Base-by-base conservation (phyloP, 2,888 invertebrate species). In the Xestoiulus laeticollis region DNA sequence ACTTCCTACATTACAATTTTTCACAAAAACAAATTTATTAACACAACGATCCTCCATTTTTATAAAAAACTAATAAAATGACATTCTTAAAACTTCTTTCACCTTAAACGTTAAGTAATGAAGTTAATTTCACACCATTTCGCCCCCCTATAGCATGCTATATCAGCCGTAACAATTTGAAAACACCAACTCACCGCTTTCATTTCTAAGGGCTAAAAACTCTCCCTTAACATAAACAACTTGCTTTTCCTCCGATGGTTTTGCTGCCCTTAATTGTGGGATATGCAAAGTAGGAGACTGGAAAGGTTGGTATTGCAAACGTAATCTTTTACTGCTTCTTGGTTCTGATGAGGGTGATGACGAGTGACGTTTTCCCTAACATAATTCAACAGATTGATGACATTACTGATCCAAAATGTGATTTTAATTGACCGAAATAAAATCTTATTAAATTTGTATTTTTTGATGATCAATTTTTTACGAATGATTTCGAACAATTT, bases 141-240 rank as follows among this genome's bases (percentile, higher is more conserved):
- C n/a, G n/a, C n/a, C n/a, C n/a, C n/a, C 26, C 2, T 33, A 38
- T 38, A 38, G 3, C 38, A 38, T 85, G 19, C 85, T 19, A 43
- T 8, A 68, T 87, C 26, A 44, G 96, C 96, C 93, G 96, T n/a
- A 68, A 2, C 3, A 22, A 68, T 68, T 26, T 68, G 3, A 22
- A 68, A 68, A 68, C 26, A 14, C 84, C n/a, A 5, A 96, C 89
- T 96, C 94, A 90, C 97, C 97, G 91, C 97, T 97, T 0, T 96
- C 96, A 92, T 97, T 98, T 90, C 98, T 94, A 0, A 98, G 97
- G 1, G 97, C 98, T 91, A 98, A 93, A 93, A 97, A 97, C 92
- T 97, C 96, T 91, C 93, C 96, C 95, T 96, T 97, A 92, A 96
- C 96, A 92, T 97, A 97, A 2, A 97, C 95, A 90, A 96, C 95